Conservation (phyloP, 2,797 vertebrate species). For the Tamandua tetradactyla region DNA sequence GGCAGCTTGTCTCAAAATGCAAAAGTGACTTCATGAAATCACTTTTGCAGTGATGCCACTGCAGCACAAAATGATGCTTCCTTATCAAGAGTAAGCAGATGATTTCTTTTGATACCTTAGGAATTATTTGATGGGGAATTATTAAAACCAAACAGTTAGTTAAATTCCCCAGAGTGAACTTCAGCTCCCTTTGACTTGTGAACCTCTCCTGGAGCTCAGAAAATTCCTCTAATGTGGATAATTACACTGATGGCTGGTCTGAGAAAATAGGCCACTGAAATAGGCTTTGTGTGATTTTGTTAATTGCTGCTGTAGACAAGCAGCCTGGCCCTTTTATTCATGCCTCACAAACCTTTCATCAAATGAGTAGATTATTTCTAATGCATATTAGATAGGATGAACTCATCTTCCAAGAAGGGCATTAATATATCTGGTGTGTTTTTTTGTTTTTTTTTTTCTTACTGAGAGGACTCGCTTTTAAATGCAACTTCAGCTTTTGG, state of each 20-base stretch:
- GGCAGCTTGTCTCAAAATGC: not conserved
- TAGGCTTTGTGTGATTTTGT: conserved; percentile 75
- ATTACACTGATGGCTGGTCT: conserved; percentile 74
- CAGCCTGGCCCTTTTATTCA: conserved; percentile 73
- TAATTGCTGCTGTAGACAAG: conserved; percentile 80
- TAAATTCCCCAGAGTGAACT: conserved; percentile 64
- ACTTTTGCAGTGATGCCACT: not conserved
- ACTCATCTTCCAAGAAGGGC: conserved; percentile 74
- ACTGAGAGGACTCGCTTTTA: conserved; percentile 61
- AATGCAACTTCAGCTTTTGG: conserved; percentile 48
- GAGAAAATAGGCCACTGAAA: conserved; percentile 77
- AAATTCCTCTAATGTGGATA: conserved; percentile 74
- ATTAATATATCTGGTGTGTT: conserved; percentile 47
- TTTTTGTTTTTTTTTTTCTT: not conserved
- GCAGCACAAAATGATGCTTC: not conserved
- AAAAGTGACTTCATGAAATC: not conserved
- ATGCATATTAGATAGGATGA: conserved; percentile 75
- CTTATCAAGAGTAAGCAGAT: not conserved
- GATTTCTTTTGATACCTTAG: conserved; percentile 60
- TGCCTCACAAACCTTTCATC: conserved; percentile 76
- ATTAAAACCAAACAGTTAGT: conserved; percentile 74
- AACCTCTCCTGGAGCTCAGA: conserved; percentile 62
- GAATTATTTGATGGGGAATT: conserved; percentile 64
- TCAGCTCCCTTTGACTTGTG: conserved; percentile 75
- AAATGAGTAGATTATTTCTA: conserved; percentile 77